A percentile compares a stretch with the other conserved stretches of the same genome.
Conservation (phyloP, 2,797 vertebrate genomes). For the Enoplosus armatus region DNA sequence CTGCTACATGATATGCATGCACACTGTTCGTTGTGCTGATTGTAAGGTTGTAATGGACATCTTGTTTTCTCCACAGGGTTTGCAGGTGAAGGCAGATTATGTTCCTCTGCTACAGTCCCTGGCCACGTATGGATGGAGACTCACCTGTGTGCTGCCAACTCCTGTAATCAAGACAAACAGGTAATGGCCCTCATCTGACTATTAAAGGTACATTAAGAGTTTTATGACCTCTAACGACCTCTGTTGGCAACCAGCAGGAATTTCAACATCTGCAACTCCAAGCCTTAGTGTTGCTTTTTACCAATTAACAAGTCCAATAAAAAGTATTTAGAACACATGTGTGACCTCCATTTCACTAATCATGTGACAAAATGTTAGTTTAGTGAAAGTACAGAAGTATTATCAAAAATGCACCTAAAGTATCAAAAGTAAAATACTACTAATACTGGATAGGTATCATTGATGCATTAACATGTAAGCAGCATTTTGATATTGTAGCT, state of each 20-base stretch:
- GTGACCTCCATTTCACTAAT: not conserved
- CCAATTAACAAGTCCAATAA: not conserved
- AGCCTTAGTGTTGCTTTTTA: not conserved
- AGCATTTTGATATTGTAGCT: not conserved
- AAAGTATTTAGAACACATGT: not conserved
- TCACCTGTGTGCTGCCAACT: slow-evolving; percentile 96
- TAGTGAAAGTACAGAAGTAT: not conserved
- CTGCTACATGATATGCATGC: not conserved
- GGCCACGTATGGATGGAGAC: slow-evolving; percentile 94
- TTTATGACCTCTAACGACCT: slow-evolving; percentile 45
- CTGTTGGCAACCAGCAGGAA: slow-evolving; percentile 54
- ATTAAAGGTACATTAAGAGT: not conserved
- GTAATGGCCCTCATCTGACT: slow-evolving; percentile 75
- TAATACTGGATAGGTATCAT: no score
- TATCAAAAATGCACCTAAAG: not conserved
- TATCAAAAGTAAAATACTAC: no score
- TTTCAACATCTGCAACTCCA: slow-evolving; percentile 4
- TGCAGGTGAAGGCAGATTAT: slow-evolving; percentile 95
- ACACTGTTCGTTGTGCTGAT: not conserved
- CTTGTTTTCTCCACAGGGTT: slow-evolving; percentile 84
- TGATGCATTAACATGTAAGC: not conserved
- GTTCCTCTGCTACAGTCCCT: slow-evolving; percentile 95
- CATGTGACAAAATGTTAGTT: not conserved
- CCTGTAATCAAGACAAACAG: slow-evolving; percentile 95
- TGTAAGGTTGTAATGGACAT: slow-evolving; percentile 12